These are phyloP conservation scores for Maniola hyperantus DNA, from an alignment of 2,888 invertebrate species.

Conservation along the genomic window DNA sequence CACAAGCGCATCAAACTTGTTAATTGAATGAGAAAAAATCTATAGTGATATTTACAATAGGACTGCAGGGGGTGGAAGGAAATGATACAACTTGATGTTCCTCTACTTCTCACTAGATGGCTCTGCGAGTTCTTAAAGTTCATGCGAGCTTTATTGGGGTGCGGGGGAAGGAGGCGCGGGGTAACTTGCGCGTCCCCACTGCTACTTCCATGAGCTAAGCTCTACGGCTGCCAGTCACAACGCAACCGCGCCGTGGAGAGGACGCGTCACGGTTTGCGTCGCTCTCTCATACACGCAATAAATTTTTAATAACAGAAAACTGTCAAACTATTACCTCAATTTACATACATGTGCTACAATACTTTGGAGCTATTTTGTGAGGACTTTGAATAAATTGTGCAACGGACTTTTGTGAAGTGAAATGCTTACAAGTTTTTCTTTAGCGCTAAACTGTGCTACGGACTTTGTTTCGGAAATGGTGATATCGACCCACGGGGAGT, in stretches of 20 bases:
- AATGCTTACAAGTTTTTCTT: constrained; percentile 78
- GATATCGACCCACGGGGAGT: constrained; percentile 81
- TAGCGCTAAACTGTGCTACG: constrained; percentile 68
- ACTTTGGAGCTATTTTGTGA: constrained; percentile 44
- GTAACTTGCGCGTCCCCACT: constrained; percentile 72
- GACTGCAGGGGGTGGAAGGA: not conserved
- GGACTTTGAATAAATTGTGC: constrained; percentile 49
- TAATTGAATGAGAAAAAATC: not conserved
- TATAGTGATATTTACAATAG: not conserved
- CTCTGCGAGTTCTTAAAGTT: constrained; percentile 49
- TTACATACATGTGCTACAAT: constrained; percentile 58
- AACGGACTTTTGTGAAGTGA: constrained; percentile 75
- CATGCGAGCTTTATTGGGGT: constrained; percentile 57
- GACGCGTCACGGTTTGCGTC: constrained; percentile 62
- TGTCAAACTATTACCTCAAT: constrained; percentile 55
- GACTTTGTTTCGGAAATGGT: constrained; percentile 83
- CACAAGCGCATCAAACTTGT: not conserved
- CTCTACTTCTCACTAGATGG: constrained; percentile 63
- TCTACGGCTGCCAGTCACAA: constrained; percentile 73
- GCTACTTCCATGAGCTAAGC: constrained; percentile 71
- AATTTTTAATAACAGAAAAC: constrained; percentile 74
- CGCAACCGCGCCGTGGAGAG: constrained; percentile 68
- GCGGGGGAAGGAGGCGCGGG: constrained; percentile 55
- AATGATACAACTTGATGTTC: not conserved
- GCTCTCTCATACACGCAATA: constrained; percentile 69